Evolutionary conservation across 1,140 invertebrate genomes (phyloP), one percentile per base, ranked within the genome.

Genomic region (Nephila pilipes): DNA sequence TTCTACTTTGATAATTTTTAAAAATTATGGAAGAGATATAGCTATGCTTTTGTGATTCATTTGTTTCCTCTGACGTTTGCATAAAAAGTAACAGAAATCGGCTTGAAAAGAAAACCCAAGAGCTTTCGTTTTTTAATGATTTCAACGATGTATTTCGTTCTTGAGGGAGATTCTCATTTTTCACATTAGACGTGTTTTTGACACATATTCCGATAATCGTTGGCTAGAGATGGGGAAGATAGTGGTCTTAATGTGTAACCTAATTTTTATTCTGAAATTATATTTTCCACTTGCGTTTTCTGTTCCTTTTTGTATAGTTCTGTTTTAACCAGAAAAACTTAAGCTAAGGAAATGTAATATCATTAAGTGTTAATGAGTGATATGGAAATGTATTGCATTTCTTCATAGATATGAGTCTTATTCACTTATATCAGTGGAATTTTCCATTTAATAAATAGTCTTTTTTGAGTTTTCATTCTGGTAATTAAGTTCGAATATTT

Each of bases 101-200:
- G 14, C 29, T 12, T 32, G 36, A 20, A 75, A 32, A 75, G 16
- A 75, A 75, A 75, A 75, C 18, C 2, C 12, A 36, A 36, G 14
- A 75, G 12, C 32, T 18, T 75, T 63, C n/a, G 5, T 63, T 60
- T 69, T 32, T 29, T 69, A 29, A 29, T 75, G 18, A 75, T 18
- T 75, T 36, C 32, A 32, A 29, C 69, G 32, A 75, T 32, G 69
- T 36, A 75, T 75, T 75, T 75, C 32, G 18, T 75, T 75, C 69
- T 75, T 75, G 16, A 36, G 69, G 29, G 29, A 75, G 69, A 75
- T 75, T 32, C 69, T 75, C 69, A 75, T 75, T 75, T 75, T 75
- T 75, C 69, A 75, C 16, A 75, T 75, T 75, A 75, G 69, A 75
- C 69, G 69, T 36, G 69, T 75, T 75, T 75, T 32, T 75, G 69